phyloP scores from a whole-genome alignment of 1,140 invertebrate species.

The Vanessa tameamea region DNA sequence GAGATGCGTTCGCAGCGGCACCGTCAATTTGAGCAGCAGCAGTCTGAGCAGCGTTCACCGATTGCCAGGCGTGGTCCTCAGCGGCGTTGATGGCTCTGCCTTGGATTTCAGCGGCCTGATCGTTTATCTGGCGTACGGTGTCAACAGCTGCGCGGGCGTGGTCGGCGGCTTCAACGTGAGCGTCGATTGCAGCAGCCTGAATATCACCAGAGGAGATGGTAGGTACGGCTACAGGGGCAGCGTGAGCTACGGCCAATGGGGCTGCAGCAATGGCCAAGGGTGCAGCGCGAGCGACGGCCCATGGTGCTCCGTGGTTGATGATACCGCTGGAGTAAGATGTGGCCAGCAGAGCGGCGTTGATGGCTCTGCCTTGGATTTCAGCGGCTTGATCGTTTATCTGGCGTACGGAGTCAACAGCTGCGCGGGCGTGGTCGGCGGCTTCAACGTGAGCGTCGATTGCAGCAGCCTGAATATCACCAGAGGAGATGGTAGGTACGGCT shows the following conservation, averaged over 20 bases:
- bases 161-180: constrained; percentile 58
- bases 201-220: constrained; percentile 47
- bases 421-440: constrained; percentile 54
- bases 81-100: constrained; percentile 81
- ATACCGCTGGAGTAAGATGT: constrained; percentile 42
- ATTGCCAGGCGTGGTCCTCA: constrained; percentile 74
- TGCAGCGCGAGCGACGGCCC: constrained; percentile 9
- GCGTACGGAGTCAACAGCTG: constrained; percentile 58
- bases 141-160: constrained; percentile 59
- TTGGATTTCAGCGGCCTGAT: constrained; percentile 80
- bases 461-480: constrained; percentile 51
- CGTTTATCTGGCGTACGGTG: constrained; percentile 70
- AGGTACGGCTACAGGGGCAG: constrained; percentile 45
- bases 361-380: constrained; percentile 79
- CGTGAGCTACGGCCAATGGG: background rate
- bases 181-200: constrained; percentile 58
- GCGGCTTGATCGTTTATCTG: constrained; percentile 80
- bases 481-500: constrained; percentile 48
- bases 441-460: constrained; percentile 63
- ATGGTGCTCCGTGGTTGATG: constrained; percentile 47
- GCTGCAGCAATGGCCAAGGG: constrained; percentile 7
- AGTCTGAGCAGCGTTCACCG: constrained; percentile 77
- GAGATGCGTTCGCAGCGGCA: constrained; percentile 71
- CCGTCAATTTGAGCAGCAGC: constrained; percentile 79
- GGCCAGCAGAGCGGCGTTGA: constrained; percentile 51